Percentiles rank a stretch among this genome's conserved stretches.
Evolutionary conservation across 2,113 vertebrate species (phyloP).

Genomic region (Muntiacus reevesi): DNA sequence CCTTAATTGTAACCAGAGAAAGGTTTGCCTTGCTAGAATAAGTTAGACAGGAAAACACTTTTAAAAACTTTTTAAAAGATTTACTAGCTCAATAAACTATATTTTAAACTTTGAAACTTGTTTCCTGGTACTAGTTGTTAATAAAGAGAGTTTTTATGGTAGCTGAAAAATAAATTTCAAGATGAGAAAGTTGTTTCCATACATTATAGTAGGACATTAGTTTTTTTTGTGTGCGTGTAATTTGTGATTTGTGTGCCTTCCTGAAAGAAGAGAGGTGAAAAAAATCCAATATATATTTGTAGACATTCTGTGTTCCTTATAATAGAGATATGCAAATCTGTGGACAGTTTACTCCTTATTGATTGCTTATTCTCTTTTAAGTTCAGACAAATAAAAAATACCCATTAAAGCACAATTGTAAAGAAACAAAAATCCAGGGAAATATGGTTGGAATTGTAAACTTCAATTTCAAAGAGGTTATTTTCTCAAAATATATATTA

Average conservation of each 20-base stretch:
- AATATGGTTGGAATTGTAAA: not conserved
- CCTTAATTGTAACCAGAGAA: slow-evolving; percentile 34
- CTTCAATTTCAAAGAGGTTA: slow-evolving; percentile 5
- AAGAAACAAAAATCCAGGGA: slow-evolving; percentile 23
- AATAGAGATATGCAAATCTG: not conserved
- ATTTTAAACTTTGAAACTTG: slow-evolving; percentile 21
- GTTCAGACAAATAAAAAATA: not conserved
- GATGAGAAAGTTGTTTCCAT: not conserved
- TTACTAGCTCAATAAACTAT: not conserved
- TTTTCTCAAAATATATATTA: slow-evolving; percentile 15
- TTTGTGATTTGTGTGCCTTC: not conserved
- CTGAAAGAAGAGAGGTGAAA: not conserved
- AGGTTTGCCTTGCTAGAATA: slow-evolving; percentile 13
- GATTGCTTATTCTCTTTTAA: not conserved
- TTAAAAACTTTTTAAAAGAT: not conserved
- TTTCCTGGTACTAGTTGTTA: not conserved
- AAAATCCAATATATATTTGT: not conserved
- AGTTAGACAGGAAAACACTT: not conserved
- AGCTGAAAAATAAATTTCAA: slow-evolving; percentile 7
- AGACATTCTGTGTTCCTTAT: not conserved
- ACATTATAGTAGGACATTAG: not conserved
- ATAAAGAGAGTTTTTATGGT: not conserved
- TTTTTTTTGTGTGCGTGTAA: not conserved
- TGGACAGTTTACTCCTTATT: slow-evolving; percentile 21
- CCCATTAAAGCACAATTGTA: not conserved